Evolutionary conservation across 2,797 vertebrate species (phyloP), one percentile per base, ranked within the genome.

Genomic region (Antennarius maculatus): DNA sequence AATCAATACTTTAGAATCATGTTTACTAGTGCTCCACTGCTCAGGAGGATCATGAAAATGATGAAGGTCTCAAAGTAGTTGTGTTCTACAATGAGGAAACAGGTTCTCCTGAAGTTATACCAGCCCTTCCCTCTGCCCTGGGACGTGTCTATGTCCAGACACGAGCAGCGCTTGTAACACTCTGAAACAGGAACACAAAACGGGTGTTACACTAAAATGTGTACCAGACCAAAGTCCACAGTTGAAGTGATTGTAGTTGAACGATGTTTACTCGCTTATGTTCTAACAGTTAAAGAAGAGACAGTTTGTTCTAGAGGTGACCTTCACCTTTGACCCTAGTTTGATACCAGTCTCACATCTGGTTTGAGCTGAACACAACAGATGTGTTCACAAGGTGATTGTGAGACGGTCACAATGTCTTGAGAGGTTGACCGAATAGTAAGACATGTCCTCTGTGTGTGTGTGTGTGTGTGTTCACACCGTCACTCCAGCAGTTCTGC

Each of bases 21-120:
- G 8, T 68, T 75, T 79, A 99, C 97, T 95, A 99, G 89, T 0
- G 97, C 97, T 12, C 96, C 96, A 0, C 97, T 98, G 91, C 97
- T 99, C 52, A 98, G 90, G 61, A 99, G 92, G 75, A 99, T 98
- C 96, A 98, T 98, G 90, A 99, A 97, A 79, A 97, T 95, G n/a
- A 99, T 97, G 90, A 99, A 99, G 7, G 93, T 94, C 90, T 99
- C 96, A 0, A 99, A 99, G 92, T 95, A 98, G 89, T 95, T 95
- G 51, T 99, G 96, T 79, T 99, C 97, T 0, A 97, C 97, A 0
- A 99, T 97, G 66, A 55, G 76, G 87, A 94, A 97, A 68, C 97
- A 98, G 31, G 95, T 91, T 76, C 86, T 94, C 54, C 97, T 93
- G 43, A 97, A 39, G 57, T 93, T 95, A 93, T 93, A 94, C 97